Conservation (phyloP, 1,140 invertebrate species). For the Caenorhabditis brenneri region DNA sequence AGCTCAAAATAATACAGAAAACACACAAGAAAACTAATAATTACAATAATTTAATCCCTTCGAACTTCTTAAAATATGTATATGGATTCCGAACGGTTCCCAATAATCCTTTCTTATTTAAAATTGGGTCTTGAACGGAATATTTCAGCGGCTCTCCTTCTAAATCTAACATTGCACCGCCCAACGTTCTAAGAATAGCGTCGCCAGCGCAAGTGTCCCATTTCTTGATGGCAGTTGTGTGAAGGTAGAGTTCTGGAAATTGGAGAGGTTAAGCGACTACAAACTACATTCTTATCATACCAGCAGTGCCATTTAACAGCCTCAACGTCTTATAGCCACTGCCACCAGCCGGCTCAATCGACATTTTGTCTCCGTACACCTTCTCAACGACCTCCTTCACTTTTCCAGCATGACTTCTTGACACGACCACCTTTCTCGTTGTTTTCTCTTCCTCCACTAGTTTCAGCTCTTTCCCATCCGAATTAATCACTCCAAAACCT, state of each 20-base stretch:
- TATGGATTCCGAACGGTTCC: constrained; percentile 55
- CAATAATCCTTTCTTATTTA: constrained; percentile 55
- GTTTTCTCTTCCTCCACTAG: constrained; percentile 53
- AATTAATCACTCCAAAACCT: constrained; percentile 77
- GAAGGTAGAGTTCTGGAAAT: constrained; percentile 81
- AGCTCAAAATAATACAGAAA: neutral
- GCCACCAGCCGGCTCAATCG: constrained; percentile 81
- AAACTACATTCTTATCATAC: constrained; percentile 19
- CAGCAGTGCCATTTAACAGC: constrained; percentile 82
- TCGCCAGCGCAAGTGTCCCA: constrained; percentile 98
- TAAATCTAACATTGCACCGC: constrained; percentile 76
- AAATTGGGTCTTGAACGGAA: constrained; percentile 13
- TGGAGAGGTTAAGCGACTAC: neutral
- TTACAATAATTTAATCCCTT: constrained; percentile 25
- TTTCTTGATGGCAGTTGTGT: constrained; percentile 92
- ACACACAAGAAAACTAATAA: neutral
- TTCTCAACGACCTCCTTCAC: constrained; percentile 78
- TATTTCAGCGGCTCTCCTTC: constrained; percentile 66
- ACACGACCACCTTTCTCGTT: constrained; percentile 78
- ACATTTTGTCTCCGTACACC: constrained; percentile 76
- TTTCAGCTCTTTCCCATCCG: constrained; percentile 58
- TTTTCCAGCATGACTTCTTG: constrained; percentile 82
- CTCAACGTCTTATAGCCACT: constrained; percentile 88
- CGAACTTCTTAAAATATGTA: constrained; percentile 54
- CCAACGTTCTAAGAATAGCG: constrained; percentile 81